Evolutionary conservation across 1,140 invertebrate species (phyloP), one percentile per base, ranked within the genome.

Genomic region (Chrysomallon squamiferum): DNA sequence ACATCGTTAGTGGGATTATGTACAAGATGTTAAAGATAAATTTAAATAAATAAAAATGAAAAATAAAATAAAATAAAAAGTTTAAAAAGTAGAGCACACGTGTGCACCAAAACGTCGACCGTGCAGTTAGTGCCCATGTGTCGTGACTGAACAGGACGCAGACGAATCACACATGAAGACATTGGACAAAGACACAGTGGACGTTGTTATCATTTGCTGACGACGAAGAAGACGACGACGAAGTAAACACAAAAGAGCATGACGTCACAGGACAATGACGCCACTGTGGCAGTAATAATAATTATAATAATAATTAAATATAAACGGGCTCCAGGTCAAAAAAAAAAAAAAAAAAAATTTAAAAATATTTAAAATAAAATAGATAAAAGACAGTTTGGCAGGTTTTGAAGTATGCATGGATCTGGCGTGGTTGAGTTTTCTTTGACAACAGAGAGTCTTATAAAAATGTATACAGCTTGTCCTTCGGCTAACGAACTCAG

Each of bases 41-140:
- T n/a, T n/a, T n/a, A n/a, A n/a, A n/a, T n/a, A n/a, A n/a, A 47
- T 20, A n/a, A 47, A 47, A 22, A 47, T 20, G 45, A 20, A 47
- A n/a, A 20, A 47, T 22, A 18, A 47, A 47, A 22, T 22, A 47
- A 20, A 22, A n/a, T 47, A 22, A 22, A 47, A 20, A 47, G 45
- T 22, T 47, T 27, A 27, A 27, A 27, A 54, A 25, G 15, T 54
- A 13, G 25, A 54, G 25, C 22, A 30, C 50, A 54, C 22, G 22
- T 25, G 22, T 27, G 29, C 22, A 54, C 50, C 22, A 54, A n/a
- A 54, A 30, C 22, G 1, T 15, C 25, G 29, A 20, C 15, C 50
- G 50, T 54, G 50, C 50, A 30, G 25, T 54, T 54, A 54, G 50
- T 54, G 50, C 50, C 18, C 50, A 54, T 54, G 50, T 54, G 50